Evolutionary conservation across 1,140 invertebrate species (phyloP).

Genomic region (Drosophila ogumai): DNA sequence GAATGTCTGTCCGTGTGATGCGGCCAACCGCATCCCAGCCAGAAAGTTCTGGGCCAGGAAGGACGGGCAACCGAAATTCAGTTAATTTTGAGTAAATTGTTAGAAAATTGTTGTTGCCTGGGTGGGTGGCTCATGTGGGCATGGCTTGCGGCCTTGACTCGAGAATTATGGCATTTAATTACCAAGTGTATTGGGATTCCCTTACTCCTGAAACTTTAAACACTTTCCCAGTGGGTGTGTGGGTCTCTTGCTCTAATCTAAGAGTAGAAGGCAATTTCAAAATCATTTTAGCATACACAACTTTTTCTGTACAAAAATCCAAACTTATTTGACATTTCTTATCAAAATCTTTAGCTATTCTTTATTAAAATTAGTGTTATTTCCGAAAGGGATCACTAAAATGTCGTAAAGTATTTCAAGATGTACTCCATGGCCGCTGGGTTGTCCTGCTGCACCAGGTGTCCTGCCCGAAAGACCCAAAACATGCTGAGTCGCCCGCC

Average conservation of each 20-base stretch:
- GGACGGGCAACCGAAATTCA: constrained; percentile 44
- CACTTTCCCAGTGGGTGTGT: not conserved
- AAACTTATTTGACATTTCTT: too few relatives aligned
- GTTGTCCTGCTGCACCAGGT: constrained; percentile 86
- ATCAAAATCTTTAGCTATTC: not conserved
- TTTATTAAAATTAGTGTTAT: not conserved
- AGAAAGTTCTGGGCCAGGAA: constrained; percentile 21
- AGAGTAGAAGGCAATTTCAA: not conserved
- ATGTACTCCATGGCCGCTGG: constrained; percentile 76
- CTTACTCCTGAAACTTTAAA: too few relatives aligned
- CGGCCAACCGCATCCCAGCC: constrained; percentile 69
- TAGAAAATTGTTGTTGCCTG: constrained; percentile 61
- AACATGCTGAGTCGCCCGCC: constrained; percentile 89
- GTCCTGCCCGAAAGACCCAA: constrained; percentile 89
- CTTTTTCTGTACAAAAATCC: too few relatives aligned
- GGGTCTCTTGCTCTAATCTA: not conserved
- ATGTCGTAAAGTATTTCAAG: constrained; percentile 63
- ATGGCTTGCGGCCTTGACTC: constrained; percentile 41
- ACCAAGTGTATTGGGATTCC: constrained; percentile 1
- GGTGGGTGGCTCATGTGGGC: constrained; percentile 20
- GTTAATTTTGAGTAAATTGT: constrained; percentile 80
- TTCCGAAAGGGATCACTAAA: not conserved
- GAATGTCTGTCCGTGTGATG: constrained; percentile 50
- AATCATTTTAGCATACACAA: too few relatives aligned
- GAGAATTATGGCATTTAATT: constrained; percentile 47